Percentiles rank a stretch among this genome's conserved stretches.
phyloP scores from a whole-genome alignment of 2,113 vertebrate genomes.

The Mus spicilegus region DNA sequence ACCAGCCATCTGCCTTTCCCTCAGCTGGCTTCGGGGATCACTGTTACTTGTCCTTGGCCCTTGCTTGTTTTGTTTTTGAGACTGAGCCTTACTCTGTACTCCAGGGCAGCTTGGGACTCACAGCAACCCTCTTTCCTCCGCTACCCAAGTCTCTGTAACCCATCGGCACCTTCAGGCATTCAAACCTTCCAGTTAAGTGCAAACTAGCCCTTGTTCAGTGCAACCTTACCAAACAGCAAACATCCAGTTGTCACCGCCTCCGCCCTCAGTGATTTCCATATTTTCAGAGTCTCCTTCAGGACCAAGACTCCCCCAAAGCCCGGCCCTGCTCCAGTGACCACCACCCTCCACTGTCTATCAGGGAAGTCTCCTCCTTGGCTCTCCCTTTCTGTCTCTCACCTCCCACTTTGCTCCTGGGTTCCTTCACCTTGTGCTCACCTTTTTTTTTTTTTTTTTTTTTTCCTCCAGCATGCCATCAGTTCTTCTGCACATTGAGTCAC shows the following conservation, averaged over 20 bases:
- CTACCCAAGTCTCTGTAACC: neutral
- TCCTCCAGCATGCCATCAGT: neutral
- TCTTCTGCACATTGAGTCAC: neutral
- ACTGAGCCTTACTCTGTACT: neutral
- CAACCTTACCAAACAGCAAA: neutral
- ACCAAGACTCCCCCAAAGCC: too few species aligned
- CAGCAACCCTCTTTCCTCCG: neutral
- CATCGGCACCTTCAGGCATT: too few species aligned
- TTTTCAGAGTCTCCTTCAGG: neutral
- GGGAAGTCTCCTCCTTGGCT: too few species aligned
- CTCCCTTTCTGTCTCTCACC: neutral
- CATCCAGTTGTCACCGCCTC: neutral
- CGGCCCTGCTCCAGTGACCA: too few species aligned
- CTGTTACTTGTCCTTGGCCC: neutral
- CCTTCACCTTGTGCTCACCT: neutral
- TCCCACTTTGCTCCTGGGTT: fast-evolving
- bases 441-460: neutral
- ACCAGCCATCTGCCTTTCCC: neutral
- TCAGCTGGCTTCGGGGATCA: neutral
- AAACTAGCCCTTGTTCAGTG: too few species aligned
- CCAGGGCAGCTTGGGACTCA: neutral
- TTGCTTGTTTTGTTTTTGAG: neutral
- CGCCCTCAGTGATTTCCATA: neutral
- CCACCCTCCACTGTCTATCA: too few species aligned
- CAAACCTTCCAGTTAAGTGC: neutral